A percentile compares a stretch with the other conserved stretches of the same genome.
These are phyloP conservation scores for Novumbra hubbsi DNA, from an alignment of 2,797 vertebrate species.

Conservation along the genomic window DNA sequence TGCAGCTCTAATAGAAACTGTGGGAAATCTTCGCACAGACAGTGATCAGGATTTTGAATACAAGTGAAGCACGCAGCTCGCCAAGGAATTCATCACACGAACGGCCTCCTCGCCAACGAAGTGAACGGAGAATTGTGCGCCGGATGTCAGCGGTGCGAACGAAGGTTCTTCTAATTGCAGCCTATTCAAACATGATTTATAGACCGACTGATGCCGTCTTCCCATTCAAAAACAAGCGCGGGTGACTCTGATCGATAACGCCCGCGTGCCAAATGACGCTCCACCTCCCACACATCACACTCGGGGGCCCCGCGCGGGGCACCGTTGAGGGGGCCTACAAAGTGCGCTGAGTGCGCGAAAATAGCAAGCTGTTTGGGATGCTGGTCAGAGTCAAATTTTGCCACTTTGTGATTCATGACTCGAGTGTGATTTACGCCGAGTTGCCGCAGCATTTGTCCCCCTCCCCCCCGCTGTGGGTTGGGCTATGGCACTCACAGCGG, in stretches of 20 bases:
- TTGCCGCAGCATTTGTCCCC: slow-evolving; percentile 34
- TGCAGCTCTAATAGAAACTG: background rate
- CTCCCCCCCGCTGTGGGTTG: no score
- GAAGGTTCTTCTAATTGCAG: background rate
- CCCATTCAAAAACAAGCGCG: slow-evolving; percentile 40
- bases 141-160: background rate
- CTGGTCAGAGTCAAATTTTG: slow-evolving; percentile 29
- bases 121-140: background rate
- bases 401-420: slow-evolving; percentile 49
- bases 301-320: no score
- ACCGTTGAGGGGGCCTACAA: no score
- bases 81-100: background rate
- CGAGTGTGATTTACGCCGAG: slow-evolving; percentile 36
- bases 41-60: no score
- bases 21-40: background rate
- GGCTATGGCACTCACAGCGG: no score
- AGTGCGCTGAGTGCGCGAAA: no score
- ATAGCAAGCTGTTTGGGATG: no score
- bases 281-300: no score
- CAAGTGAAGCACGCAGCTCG: no score
- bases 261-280: no score
- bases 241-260: slow-evolving; percentile 44
- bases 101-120: background rate
- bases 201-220: slow-evolving; percentile 18
- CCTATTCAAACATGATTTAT: slow-evolving; percentile 36